Evolutionary conservation across 1,140 invertebrate species (phyloP), one percentile per base, ranked within the genome.

Genomic region (Pissodes strobi): DNA sequence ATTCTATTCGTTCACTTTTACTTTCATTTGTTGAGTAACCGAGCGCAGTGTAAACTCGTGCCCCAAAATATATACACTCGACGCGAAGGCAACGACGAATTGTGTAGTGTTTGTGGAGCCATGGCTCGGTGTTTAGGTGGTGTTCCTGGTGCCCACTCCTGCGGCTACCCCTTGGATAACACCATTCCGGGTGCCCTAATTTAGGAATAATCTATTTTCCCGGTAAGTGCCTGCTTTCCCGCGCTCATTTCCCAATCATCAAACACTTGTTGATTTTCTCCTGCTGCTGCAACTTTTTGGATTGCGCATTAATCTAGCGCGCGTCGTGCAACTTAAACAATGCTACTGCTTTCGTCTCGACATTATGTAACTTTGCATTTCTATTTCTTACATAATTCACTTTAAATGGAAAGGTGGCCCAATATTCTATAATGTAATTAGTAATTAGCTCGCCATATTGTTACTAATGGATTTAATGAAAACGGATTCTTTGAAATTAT

Each of bases 21-120:
- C 76, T 77, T 77, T 76, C 76, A 77, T 77, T 53, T 76, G 74
- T 77, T 74, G 71, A 72, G 74, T 72, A 77, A 76, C 68, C 60
- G 30, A 43, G 66, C 62, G 56, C 68, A 69, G 68, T 69, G 66
- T 67, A 73, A 72, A 74, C 69, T 71, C 68, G 73, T 74, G 72
- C 63, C 74, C 74, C 73, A 74, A 74, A 76, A 74, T 74, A 67
- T 66, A 70, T 60, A 55, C 75, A 75, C 71, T 75, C 72, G 53
- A 72, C 60, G 68, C 63, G 61, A 68, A 72, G 67, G 61, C 71
- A 67, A 49, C 61, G 61, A 34, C 43, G 34, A 19, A 39, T 39
- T 39, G 55, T 68, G 60, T 52, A 66, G 73, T 74, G 70, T 61
- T 62, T 49, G 52, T 72, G 69, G 61, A 69, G 72, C 65, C 69